These are phyloP conservation scores for Agrochola macilenta DNA, from an alignment of 2,888 invertebrate species.

Conservation along the genomic window DNA sequence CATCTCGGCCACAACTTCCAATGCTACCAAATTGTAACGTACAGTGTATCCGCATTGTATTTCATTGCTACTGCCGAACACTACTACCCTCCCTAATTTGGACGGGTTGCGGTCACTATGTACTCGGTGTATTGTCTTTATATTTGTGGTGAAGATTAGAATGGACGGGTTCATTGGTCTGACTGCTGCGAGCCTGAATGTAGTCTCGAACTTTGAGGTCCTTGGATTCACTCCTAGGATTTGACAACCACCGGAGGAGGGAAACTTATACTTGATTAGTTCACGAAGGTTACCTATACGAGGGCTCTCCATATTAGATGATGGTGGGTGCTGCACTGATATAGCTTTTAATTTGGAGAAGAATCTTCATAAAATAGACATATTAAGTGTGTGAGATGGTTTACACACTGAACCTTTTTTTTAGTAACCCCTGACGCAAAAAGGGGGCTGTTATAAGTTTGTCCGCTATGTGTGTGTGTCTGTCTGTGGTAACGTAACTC, in stretches of 20 bases:
- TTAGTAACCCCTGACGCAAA: too few relatives aligned
- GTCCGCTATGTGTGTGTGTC: too few relatives aligned
- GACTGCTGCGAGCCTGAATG: neutral
- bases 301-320: neutral
- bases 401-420: neutral
- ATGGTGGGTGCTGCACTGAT: neutral
- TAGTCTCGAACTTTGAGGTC: neutral
- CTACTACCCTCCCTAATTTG: conserved; percentile 44
- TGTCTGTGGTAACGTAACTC: too few relatives aligned
- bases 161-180: neutral
- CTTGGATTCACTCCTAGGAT: neutral
- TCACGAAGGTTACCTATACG: neutral
- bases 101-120: conserved; percentile 22
- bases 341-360: neutral
- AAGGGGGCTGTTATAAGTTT: too few relatives aligned
- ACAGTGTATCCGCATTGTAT: conserved; percentile 21
- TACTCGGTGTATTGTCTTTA: neutral
- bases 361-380: neutral
- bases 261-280: neutral
- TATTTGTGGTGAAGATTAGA: neutral
- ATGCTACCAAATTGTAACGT: conserved; percentile 62
- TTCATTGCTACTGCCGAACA: conserved; percentile 27
- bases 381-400: too few relatives aligned
- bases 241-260: neutral
- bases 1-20: conserved; percentile 25